phyloP scores from a whole-genome alignment of 2,797 vertebrate genomes.

The Arnoldichthys spilopterus region DNA sequence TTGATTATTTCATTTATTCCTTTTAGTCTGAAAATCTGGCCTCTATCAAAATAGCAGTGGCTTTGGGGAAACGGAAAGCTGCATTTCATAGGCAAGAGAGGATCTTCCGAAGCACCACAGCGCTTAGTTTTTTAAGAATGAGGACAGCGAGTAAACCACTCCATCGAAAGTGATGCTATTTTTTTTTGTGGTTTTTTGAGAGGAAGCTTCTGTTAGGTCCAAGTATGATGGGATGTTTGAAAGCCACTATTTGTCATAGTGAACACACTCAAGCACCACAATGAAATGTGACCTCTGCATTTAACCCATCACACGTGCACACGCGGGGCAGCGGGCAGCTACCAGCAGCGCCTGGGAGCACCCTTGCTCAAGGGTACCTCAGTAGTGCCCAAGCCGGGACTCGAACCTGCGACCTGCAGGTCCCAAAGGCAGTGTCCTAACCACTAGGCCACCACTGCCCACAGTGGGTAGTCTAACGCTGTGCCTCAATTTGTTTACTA shows the following conservation, averaged over 20 bases:
- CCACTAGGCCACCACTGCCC: no score
- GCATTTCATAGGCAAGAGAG: conserved; percentile 10
- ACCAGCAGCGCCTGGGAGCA: no score
- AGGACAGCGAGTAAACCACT: background rate
- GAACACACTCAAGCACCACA: no score
- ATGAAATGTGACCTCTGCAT: no score
- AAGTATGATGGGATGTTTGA: background rate
- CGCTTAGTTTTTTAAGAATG: background rate
- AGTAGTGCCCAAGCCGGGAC: no score
- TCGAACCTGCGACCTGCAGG: no score
- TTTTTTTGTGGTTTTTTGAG: background rate
- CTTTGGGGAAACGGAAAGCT: background rate
- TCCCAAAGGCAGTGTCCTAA: no score
- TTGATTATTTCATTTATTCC: conserved; percentile 11
- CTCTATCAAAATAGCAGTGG: conserved; percentile 5
- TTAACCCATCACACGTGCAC: no score
- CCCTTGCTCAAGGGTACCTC: no score
- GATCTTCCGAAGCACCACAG: background rate
- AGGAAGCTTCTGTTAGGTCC: background rate
- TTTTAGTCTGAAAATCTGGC: background rate
- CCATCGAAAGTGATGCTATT: no score
- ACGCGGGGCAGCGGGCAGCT: no score
- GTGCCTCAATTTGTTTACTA: background rate
- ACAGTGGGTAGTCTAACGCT: background rate
- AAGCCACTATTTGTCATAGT: no score